phyloP scores from a whole-genome alignment of 1,140 invertebrate genomes.

The Neodiprion fabricii region DNA sequence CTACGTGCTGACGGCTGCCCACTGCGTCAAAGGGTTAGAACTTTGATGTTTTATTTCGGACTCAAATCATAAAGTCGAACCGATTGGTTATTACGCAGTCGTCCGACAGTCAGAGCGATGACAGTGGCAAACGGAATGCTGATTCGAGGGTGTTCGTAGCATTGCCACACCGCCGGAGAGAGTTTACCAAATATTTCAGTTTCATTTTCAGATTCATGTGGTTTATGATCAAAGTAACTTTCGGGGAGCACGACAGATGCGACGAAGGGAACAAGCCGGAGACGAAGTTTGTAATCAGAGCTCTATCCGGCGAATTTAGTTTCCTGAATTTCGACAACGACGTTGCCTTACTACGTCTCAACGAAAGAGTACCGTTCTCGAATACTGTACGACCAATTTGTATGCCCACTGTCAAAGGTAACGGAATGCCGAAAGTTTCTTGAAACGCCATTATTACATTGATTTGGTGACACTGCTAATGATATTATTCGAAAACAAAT shows the following conservation, averaged over 20 bases:
- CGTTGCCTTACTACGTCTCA: constrained; percentile 80
- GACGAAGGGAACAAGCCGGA: constrained; percentile 72
- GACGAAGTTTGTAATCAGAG: constrained; percentile 76
- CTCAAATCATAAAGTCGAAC: background rate
- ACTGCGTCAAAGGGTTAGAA: constrained; percentile 82
- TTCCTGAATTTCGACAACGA: constrained; percentile 86
- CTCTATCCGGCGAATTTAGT: constrained; percentile 79
- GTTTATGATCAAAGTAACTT: constrained; percentile 88
- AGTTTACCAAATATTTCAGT: constrained; percentile 30
- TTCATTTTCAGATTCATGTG: constrained; percentile 79
- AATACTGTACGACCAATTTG: constrained; percentile 81
- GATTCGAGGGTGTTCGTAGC: no score
- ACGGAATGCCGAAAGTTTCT: constrained; percentile 30
- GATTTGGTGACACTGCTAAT: no score
- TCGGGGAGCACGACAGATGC: constrained; percentile 85
- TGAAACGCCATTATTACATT: background rate
- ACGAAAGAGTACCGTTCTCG: constrained; percentile 76
- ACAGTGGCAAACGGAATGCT: no score
- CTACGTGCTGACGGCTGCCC: constrained; percentile 82
- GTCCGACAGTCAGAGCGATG: no score
- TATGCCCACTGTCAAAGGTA: constrained; percentile 71
- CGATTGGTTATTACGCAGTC: no score
- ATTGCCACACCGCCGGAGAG: background rate
- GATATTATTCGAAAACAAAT: no score
- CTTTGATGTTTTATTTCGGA: constrained; percentile 19